A percentile compares a stretch with the other conserved stretches of the same genome.
Conservation (phyloP, 1,140 invertebrate species). For the Pseudomyrmex dendroicus region DNA sequence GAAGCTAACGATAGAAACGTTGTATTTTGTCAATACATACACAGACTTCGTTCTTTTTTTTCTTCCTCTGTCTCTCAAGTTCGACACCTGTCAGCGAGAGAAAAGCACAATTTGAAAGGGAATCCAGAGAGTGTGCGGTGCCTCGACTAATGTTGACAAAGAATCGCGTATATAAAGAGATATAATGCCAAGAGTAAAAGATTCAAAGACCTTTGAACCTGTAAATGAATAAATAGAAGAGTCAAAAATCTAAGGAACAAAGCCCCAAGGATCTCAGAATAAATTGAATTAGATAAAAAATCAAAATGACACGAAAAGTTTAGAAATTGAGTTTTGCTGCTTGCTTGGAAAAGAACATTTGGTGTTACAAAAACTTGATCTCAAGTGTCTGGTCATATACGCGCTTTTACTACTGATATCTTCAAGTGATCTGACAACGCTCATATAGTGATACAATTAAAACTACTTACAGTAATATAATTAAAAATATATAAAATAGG, state of each 20-base stretch:
- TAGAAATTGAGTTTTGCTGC: background rate
- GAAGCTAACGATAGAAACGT: constrained; percentile 8
- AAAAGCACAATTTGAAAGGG: constrained; percentile 4
- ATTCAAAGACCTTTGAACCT: constrained; percentile 3
- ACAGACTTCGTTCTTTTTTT: constrained; percentile 32
- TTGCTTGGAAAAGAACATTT: background rate
- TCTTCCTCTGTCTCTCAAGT: constrained; percentile 31
- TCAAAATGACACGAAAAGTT: background rate
- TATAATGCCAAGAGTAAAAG: background rate
- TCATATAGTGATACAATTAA: background rate
- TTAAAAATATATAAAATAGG: constrained; percentile 5
- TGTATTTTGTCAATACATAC: constrained; percentile 28
- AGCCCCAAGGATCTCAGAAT: background rate
- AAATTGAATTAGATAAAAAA: background rate
- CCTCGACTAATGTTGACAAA: constrained; percentile 6
- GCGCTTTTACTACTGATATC: constrained; percentile 14
- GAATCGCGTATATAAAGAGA: background rate
- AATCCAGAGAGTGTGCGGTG: background rate
- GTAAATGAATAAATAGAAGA: constrained; percentile 13
- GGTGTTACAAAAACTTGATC: constrained; percentile 15
- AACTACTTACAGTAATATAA: constrained; percentile 17
- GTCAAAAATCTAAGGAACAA: constrained; percentile 1
- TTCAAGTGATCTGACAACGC: background rate
- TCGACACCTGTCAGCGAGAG: background rate
- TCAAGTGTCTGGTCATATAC: background rate